Evolutionary conservation across 2,797 vertebrate species (phyloP).

Genomic region (Fistularia commersonii): DNA sequence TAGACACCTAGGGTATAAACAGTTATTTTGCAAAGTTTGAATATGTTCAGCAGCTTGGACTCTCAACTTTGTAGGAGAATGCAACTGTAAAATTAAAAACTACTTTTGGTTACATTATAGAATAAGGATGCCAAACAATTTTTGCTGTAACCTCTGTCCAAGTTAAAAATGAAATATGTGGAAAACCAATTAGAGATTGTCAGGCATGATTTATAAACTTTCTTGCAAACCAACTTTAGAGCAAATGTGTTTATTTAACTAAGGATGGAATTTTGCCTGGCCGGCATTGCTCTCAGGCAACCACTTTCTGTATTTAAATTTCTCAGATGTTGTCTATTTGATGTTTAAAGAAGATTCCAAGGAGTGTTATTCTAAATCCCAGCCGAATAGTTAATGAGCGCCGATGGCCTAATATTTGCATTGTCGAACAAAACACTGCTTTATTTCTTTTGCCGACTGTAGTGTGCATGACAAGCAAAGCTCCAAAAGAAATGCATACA

Average conservation of each 20-base stretch:
- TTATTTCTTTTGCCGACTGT: constrained; percentile 9
- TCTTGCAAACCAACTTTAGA: constrained; percentile 9
- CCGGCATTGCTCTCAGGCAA: constrained; percentile 25
- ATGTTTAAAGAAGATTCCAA: constrained; percentile 34
- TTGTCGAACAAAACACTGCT: background rate
- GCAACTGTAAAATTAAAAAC: no score
- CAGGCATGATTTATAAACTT: constrained; percentile 5
- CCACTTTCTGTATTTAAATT: constrained; percentile 31
- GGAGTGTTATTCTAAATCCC: constrained; percentile 22
- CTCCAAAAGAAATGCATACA: no score
- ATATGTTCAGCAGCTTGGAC: no score
- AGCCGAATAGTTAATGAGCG: constrained; percentile 10
- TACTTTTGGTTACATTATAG: no score
- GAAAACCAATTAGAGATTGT: background rate
- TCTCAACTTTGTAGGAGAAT: no score
- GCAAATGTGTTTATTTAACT: constrained; percentile 28
- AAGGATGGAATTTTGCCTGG: constrained; percentile 41
- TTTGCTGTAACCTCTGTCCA: no score
- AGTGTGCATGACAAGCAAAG: constrained; percentile 17
- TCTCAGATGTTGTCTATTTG: constrained; percentile 20
- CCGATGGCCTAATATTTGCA: constrained; percentile 45
- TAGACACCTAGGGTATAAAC: no score
- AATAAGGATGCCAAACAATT: no score
- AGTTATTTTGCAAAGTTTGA: no score
- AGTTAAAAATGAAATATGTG: no score